These are phyloP conservation scores for Salarias fasciatus DNA, from an alignment of 2,797 vertebrate species.

Conservation along the genomic window DNA sequence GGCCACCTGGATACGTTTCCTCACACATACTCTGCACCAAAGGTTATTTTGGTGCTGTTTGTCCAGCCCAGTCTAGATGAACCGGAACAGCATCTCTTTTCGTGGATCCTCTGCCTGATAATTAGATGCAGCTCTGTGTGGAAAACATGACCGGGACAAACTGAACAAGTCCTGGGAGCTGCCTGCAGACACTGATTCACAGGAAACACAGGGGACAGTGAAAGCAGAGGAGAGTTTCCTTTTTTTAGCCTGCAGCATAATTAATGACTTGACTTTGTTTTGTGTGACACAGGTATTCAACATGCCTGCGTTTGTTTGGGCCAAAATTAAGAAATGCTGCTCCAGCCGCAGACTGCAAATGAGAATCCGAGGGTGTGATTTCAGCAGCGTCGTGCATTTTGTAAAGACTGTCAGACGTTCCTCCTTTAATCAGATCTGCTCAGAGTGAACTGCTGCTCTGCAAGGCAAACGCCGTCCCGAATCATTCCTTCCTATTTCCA, in stretches of 20 bases:
- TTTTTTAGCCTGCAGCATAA: slow-evolving; percentile 33
- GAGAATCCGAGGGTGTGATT: background rate
- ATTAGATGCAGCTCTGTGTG: slow-evolving; percentile 61
- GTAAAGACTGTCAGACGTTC: too few species aligned
- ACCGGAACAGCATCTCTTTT: too few species aligned
- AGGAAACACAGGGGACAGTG: slow-evolving; percentile 51
- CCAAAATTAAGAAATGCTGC: slow-evolving; percentile 17
- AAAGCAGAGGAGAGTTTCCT: slow-evolving; percentile 11
- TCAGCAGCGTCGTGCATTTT: too few species aligned
- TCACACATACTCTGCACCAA: too few species aligned
- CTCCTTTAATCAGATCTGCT: slow-evolving; percentile 2
- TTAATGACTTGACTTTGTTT: slow-evolving; percentile 40
- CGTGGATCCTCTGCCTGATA: slow-evolving; percentile 60
- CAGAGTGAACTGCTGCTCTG: background rate
- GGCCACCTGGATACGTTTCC: too few species aligned
- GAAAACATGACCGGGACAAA: slow-evolving; percentile 53
- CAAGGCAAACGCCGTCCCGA: background rate
- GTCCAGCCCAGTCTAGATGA: too few species aligned
- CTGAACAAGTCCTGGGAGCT: too few species aligned
- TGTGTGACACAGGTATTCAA: slow-evolving; percentile 6
- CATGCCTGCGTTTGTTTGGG: slow-evolving; percentile 11
- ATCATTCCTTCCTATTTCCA: slow-evolving; percentile 27
- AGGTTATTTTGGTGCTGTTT: too few species aligned
- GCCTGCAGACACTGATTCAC: slow-evolving; percentile 43
- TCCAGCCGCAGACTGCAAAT: background rate